Evolutionary conservation across 2,888 invertebrate genomes (phyloP).

Genomic region (Chymomyza amoena): DNA sequence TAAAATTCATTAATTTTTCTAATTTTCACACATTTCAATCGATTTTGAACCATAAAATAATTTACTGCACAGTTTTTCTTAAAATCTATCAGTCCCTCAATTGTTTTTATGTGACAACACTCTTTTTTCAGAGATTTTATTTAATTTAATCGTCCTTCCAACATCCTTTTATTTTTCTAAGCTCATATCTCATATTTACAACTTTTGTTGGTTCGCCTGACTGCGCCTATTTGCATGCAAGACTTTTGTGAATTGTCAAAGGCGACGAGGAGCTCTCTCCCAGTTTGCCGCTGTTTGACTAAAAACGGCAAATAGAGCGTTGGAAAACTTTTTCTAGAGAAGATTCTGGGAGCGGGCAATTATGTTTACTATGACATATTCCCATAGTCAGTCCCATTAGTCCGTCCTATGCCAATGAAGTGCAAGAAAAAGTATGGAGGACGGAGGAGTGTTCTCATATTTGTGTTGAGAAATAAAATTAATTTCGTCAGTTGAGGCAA

Average conservation of each 20-base stretch:
- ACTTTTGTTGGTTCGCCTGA: neutral
- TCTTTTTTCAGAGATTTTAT: neutral
- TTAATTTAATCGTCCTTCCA: neutral
- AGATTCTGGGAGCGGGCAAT: neutral
- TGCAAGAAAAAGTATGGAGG: neutral
- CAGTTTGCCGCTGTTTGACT: neutral
- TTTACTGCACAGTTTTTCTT: too few relatives aligned
- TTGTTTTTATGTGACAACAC: neutral
- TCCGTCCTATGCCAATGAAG: neutral
- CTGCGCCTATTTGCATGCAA: conserved; percentile 41
- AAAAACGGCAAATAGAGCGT: conserved; percentile 19
- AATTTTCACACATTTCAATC: too few relatives aligned
- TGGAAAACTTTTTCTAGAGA: conserved; percentile 15
- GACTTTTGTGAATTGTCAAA: conserved; percentile 29
- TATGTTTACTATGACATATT: neutral
- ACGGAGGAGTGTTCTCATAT: neutral
- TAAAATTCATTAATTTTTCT: too few relatives aligned
- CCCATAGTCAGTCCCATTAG: neutral
- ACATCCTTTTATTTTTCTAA: neutral
- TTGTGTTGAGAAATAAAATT: neutral
- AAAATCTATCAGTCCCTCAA: neutral
- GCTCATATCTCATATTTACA: neutral
- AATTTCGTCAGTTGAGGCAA: neutral
- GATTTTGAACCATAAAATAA: too few relatives aligned
- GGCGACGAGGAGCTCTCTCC: too few relatives aligned